phyloP scores from a whole-genome alignment of 2,797 vertebrate genomes.

The Pseudopleuronectes americanus region DNA sequence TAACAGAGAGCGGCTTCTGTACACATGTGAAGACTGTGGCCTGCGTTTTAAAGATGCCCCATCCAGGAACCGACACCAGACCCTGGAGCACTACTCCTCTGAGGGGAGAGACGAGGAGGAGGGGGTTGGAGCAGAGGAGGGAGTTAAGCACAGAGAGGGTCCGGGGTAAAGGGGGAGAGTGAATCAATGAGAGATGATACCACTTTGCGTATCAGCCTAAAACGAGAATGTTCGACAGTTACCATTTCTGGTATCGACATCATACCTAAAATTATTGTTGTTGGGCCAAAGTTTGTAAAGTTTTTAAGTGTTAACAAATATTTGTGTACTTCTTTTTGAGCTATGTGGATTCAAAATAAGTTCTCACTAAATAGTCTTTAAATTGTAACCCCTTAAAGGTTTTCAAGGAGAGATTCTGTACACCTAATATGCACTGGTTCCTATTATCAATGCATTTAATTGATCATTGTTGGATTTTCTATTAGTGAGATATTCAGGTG shows the following conservation, averaged over 20 bases:
- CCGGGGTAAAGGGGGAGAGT: constrained; percentile 3
- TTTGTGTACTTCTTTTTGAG: not conserved
- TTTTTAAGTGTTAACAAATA: not conserved
- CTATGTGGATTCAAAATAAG: too few relatives aligned
- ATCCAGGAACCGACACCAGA: constrained; percentile 84
- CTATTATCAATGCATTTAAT: not conserved
- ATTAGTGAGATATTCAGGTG: too few relatives aligned
- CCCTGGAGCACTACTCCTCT: constrained; percentile 77
- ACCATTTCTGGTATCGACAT: too few relatives aligned
- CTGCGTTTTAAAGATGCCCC: constrained; percentile 82
- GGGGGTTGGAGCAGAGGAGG: constrained; percentile 25
- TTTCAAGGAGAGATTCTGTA: not conserved
- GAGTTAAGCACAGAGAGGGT: constrained; percentile 29
- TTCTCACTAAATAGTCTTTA: too few relatives aligned
- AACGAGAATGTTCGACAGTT: too few relatives aligned
- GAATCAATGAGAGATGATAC: not conserved
- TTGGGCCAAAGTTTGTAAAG: too few relatives aligned
- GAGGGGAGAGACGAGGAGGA: constrained; percentile 58
- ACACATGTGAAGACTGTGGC: constrained; percentile 86
- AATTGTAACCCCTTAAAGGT: not conserved
- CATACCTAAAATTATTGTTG: too few relatives aligned
- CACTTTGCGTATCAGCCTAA: too few relatives aligned
- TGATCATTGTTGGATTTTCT: too few relatives aligned
- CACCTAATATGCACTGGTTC: not conserved
- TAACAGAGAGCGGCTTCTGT: constrained; percentile 55